Evolutionary conservation across 2,888 invertebrate genomes (phyloP).

Genomic region (Plagodis dolabraria): DNA sequence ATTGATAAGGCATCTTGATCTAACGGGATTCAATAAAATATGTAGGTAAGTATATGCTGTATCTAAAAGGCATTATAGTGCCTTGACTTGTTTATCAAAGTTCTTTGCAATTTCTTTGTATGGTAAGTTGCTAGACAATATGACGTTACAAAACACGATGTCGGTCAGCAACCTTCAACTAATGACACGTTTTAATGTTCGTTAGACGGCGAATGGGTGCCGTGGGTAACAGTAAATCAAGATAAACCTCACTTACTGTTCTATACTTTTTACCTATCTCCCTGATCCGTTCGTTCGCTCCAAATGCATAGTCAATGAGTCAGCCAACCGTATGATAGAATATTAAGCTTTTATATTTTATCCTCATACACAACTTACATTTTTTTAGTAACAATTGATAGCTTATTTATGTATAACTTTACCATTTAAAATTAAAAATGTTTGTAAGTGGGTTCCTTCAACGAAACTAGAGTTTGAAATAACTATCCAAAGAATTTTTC

Average conservation of each 20-base stretch:
- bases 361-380: neutral
- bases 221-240: conserved; percentile 77
- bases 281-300: conserved; percentile 74
- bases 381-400: too few relatives aligned
- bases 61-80: neutral
- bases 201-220: conserved; percentile 66
- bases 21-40: neutral
- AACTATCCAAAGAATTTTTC: too few relatives aligned
- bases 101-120: conserved; percentile 25
- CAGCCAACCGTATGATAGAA: conserved; percentile 64
- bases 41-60: neutral
- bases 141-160: conserved; percentile 48
- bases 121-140: conserved; percentile 20
- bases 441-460: too few relatives aligned
- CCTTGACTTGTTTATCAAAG: conserved; percentile 25
- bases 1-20: neutral
- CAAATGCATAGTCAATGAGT: conserved; percentile 81
- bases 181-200: conserved; percentile 77
- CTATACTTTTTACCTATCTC: conserved; percentile 75
- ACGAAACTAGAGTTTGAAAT: too few relatives aligned
- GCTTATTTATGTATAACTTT: too few relatives aligned
- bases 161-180: conserved; percentile 80
- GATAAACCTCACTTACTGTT: conserved; percentile 78
- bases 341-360: neutral
- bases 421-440: too few relatives aligned